Percentiles rank a stretch among this genome's conserved stretches.
Conservation (phyloP, 30 jellyfish, hydroid and myxozoan genomes). For the Aurelia aurita complex sp. Pacific region DNA sequence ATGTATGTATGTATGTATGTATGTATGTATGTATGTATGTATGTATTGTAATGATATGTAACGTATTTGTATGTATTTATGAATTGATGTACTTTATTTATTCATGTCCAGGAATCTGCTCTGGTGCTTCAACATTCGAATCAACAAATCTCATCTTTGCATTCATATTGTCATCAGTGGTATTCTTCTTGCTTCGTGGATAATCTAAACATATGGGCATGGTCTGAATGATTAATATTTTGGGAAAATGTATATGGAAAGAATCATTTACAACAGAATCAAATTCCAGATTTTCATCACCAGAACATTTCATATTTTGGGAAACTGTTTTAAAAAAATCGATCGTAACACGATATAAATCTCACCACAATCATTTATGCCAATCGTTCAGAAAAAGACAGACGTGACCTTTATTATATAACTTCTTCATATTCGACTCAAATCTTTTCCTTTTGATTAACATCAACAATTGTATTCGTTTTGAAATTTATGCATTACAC, state of each 20-base stretch:
- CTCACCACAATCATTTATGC: too few species aligned
- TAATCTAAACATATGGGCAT: neutral
- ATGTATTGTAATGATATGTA: neutral
- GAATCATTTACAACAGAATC: neutral
- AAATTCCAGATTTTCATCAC: too few species aligned
- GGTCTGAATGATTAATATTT: too few species aligned
- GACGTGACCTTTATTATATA: too few species aligned
- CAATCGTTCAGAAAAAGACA: too few species aligned
- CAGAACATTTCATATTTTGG: too few species aligned
- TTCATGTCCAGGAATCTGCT: constrained; percentile 12
- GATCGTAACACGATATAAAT: too few species aligned
- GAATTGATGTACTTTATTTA: neutral
- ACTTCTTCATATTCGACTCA: too few species aligned
- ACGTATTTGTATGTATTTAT: neutral
- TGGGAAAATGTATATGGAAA: neutral
- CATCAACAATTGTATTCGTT: too few species aligned
- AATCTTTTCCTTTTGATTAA: too few species aligned
- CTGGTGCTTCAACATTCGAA: neutral
- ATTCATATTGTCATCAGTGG: neutral
- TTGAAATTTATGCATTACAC: too few species aligned
- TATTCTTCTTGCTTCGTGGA: neutral
- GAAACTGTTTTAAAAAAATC: too few species aligned
- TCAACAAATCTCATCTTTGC: neutral
- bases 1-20: constrained; percentile 24
- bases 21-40: constrained; percentile 24